Base-by-base conservation (phyloP, 2,888 invertebrate species). In the Belgica antarctica region DNA sequence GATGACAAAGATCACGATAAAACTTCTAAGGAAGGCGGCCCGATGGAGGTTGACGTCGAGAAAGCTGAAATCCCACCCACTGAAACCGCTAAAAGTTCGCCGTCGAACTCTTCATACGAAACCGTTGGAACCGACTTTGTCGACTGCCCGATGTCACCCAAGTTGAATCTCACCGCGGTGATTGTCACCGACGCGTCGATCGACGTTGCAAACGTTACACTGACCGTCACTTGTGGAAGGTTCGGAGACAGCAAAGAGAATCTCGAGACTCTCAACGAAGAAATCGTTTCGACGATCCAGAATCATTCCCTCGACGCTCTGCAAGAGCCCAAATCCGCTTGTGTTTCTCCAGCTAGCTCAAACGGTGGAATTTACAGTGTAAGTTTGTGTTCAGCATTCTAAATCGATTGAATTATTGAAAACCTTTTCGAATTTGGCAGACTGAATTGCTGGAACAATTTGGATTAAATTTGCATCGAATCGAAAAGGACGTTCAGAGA, bases 401-500 rank as follows among this genome's bases (percentile, higher is more conserved):
- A 7, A 31, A 31, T 4, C 4, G 10, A 10, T n/a, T n/a, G n/a
- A n/a, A n/a, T n/a, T n/a, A n/a, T n/a, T n/a, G n/a, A 28, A 15
- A 62, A 22, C 28, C 19, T 62, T 28, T 28, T 68, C 7, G 2
- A 2, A 24, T 72, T 72, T 83, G 83, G 57, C 80, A 94, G 91
- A 87, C 87, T 75, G 94, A 95, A 77, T 79, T 94, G 62, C 81
- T 95, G 73, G 94, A 93, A 75, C 85, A 85, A 36, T 92, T 92
- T 75, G 94, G 93, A 0, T 78, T 94, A 66, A 97, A 97, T 76
- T 80, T 96, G 24, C 96, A 97, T 78, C 86, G 96, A 47, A 96
- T 96, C 73, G 96, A 97, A 77, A 97, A 97, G 78, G 96, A 96
- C 78, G 96, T 97, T 1, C 94, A 94, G 78, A 82, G 96, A 71